A percentile compares a stretch with the other conserved stretches of the same genome.
Conservation (phyloP, 2,797 vertebrate species). For the Pantherophis vulpinus region DNA sequence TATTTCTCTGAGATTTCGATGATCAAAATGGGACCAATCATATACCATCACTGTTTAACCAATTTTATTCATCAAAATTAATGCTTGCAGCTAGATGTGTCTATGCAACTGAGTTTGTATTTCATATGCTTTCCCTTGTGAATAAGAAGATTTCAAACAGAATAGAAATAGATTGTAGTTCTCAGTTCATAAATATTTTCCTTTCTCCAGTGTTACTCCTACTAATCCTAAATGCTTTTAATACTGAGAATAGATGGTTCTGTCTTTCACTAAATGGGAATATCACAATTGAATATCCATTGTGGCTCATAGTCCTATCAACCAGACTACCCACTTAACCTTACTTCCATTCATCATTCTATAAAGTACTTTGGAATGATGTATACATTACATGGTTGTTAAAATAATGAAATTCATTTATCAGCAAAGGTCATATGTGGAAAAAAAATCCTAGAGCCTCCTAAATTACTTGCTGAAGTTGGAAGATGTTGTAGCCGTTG, state of each 20-base stretch:
- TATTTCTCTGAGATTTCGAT: not conserved
- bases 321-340: not conserved
- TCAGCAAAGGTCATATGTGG: not conserved
- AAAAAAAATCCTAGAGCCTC: not conserved
- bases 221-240: constrained; percentile 16
- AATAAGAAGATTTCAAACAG: constrained; percentile 16
- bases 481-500: not conserved
- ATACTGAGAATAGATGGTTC: not conserved
- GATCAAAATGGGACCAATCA: not conserved
- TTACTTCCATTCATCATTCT: not conserved
- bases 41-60: constrained; percentile 2
- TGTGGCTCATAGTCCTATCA: not conserved
- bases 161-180: not conserved
- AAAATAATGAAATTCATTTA: constrained; percentile 21
- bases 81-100: not conserved
- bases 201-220: not conserved
- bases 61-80: constrained; percentile 2
- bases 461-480: constrained; percentile 9
- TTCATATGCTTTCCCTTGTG: not conserved
- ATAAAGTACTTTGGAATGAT: constrained; percentile 1
- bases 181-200: constrained; percentile 16
- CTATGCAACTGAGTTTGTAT: not conserved
- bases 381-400: not conserved
- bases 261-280: constrained; percentile 5
- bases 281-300: not conserved